A percentile compares a stretch with the other conserved stretches of the same genome.
Conservation (phyloP, 1,140 invertebrate genomes). For the Drosophila littoralis region DNA sequence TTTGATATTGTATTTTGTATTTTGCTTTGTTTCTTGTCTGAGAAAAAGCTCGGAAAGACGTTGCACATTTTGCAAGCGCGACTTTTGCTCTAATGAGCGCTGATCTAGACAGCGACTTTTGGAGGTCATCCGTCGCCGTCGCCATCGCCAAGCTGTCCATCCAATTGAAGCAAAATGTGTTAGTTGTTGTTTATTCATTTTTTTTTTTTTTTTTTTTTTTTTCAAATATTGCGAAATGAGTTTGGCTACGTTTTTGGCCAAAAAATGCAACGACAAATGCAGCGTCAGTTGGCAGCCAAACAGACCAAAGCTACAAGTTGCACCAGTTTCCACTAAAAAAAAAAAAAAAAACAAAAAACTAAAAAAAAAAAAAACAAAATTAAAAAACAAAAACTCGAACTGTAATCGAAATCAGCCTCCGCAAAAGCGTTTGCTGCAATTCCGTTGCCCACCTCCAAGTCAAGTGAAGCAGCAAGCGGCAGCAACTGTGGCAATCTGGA, state of each 20-base stretch:
- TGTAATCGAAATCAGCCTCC: slow-evolving; percentile 46
- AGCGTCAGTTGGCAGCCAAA: slow-evolving; percentile 51
- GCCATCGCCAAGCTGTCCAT: slow-evolving; percentile 51
- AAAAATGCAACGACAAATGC: slow-evolving; percentile 50
- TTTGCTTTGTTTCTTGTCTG: slow-evolving; percentile 26
- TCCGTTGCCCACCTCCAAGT: slow-evolving; percentile 36
- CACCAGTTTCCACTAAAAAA: slow-evolving; percentile 47
- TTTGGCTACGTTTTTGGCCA: slow-evolving; percentile 52
- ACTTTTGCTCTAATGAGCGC: slow-evolving; percentile 56
- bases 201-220: slow-evolving; percentile 2
- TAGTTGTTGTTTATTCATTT: slow-evolving; percentile 24
- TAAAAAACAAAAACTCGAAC: slow-evolving; percentile 10
- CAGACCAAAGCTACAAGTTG: slow-evolving; percentile 43
- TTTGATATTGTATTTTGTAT: slow-evolving; percentile 13
- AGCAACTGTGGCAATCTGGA: slow-evolving; percentile 53
- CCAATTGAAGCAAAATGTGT: slow-evolving; percentile 54
- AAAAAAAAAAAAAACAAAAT: slow-evolving; percentile 27
- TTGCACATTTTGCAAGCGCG: slow-evolving; percentile 45
- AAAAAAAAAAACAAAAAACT: too few relatives aligned
- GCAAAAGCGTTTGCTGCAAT: slow-evolving; percentile 46
- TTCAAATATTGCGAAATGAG: slow-evolving; percentile 44
- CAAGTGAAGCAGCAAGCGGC: slow-evolving; percentile 47
- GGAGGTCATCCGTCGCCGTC: slow-evolving; percentile 46
- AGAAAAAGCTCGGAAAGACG: slow-evolving; percentile 49
- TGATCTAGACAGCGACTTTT: slow-evolving; percentile 55